Evolutionary conservation across 2,797 vertebrate species (phyloP).

Genomic region (Phoebastria nigripes): DNA sequence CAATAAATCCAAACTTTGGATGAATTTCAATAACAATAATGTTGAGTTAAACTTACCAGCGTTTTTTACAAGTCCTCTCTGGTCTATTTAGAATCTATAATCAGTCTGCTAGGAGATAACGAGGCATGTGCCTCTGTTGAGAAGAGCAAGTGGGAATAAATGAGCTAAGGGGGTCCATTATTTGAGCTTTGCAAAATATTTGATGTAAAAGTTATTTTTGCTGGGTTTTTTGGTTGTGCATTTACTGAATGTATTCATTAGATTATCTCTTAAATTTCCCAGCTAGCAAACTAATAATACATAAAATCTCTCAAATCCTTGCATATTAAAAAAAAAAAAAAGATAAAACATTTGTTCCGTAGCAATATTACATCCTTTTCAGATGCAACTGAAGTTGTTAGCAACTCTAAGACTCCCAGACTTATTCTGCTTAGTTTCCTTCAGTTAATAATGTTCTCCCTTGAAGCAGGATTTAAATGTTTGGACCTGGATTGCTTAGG

Average conservation of each 20-base stretch:
- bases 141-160: slow-evolving; percentile 15
- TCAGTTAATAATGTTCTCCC: neutral
- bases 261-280: slow-evolving; percentile 43
- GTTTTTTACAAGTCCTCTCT: slow-evolving; percentile 38
- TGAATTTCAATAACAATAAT: slow-evolving; percentile 59
- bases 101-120: neutral
- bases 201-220: slow-evolving; percentile 24
- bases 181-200: slow-evolving; percentile 41
- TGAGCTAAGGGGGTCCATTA: neutral
- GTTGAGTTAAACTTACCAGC: slow-evolving; percentile 48
- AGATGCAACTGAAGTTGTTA: neutral
- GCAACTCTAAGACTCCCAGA: neutral
- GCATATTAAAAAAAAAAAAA: neutral
- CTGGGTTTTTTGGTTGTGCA: neutral
- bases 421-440: neutral
- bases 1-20: slow-evolving; percentile 51
- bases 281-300: slow-evolving; percentile 27
- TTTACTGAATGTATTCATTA: slow-evolving; percentile 8
- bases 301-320: slow-evolving; percentile 25
- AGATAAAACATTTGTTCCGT: slow-evolving; percentile 2
- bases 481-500: neutral
- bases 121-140: neutral
- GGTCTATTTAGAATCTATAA: slow-evolving; percentile 59
- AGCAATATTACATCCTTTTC: neutral
- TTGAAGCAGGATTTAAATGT: neutral